Conservation (phyloP, 2,113 vertebrate species). For the Equus quagga region DNA sequence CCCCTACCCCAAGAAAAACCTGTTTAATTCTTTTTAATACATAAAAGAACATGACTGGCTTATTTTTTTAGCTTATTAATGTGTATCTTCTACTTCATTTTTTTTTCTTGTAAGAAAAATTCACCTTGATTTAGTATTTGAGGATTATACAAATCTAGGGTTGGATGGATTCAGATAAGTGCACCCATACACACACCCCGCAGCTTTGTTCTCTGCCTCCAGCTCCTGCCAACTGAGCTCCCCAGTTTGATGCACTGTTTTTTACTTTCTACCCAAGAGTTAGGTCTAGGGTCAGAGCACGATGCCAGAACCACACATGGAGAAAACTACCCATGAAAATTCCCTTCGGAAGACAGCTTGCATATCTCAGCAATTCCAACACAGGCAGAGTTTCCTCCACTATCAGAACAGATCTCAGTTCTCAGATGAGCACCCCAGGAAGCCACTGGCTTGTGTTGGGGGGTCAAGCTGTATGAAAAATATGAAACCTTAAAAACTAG, state of each 20-base stretch:
- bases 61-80: neutral
- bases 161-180: neutral
- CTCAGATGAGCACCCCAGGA: neutral
- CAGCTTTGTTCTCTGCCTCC: neutral
- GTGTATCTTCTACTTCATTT: neutral
- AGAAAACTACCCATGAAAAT: neutral
- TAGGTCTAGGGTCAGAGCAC: neutral
- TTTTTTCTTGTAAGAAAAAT: neutral
- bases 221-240: neutral
- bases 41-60: neutral
- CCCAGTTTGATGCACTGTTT: neutral
- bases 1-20: neutral
- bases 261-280: neutral
- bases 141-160: neutral
- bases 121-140: slow-evolving; percentile 3
- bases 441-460: neutral
- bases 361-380: neutral
- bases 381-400: neutral
- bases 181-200: fast-evolving
- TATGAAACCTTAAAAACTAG: neutral
- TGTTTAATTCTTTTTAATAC: neutral
- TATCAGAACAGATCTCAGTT: neutral
- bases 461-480: neutral
- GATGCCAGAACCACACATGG: neutral
- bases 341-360: neutral